phyloP scores from a whole-genome alignment of 2,888 invertebrate genomes.

The Acronicta aceris region DNA sequence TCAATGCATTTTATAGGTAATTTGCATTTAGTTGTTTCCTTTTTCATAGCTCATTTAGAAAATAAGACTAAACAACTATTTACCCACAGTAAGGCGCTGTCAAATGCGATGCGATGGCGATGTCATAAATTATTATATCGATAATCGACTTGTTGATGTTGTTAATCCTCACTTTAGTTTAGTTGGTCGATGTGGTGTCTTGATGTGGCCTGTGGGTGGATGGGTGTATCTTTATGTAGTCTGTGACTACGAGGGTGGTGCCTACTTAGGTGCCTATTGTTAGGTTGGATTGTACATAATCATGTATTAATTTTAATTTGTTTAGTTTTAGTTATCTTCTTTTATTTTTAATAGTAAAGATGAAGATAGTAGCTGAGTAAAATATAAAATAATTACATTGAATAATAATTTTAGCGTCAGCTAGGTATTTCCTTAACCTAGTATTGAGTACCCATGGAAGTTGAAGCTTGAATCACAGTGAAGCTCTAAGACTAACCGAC shows the following conservation, averaged over 20 bases:
- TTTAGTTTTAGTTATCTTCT: constrained; percentile 55
- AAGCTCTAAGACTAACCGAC: constrained; percentile 75
- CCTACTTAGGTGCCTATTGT: constrained; percentile 62
- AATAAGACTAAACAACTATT: too few species aligned
- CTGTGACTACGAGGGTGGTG: constrained; percentile 70
- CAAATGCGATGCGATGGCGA: too few species aligned
- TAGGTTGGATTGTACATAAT: constrained; percentile 51
- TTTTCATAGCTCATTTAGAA: too few species aligned
- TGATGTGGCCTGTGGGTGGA: constrained; percentile 14
- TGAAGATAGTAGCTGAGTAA: constrained; percentile 45
- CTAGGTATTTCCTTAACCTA: constrained; percentile 85
- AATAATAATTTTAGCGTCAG: constrained; percentile 59
- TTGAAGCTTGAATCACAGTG: constrained; percentile 68
- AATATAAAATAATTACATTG: constrained; percentile 39
- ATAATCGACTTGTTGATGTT: too few species aligned
- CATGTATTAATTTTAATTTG: constrained; percentile 63
- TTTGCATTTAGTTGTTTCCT: too few species aligned
- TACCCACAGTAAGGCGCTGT: too few species aligned
- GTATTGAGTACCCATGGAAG: constrained; percentile 67
- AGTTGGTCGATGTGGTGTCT: too few species aligned
- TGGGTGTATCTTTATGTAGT: constrained; percentile 51
- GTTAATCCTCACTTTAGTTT: too few species aligned
- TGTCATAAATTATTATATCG: too few species aligned
- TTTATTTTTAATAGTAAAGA: constrained; percentile 48
- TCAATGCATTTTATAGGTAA: too few species aligned